Conservation (phyloP, 35 echinoderm and acorn worm genomes). For the Strongylocentrotus purpuratus region DNA sequence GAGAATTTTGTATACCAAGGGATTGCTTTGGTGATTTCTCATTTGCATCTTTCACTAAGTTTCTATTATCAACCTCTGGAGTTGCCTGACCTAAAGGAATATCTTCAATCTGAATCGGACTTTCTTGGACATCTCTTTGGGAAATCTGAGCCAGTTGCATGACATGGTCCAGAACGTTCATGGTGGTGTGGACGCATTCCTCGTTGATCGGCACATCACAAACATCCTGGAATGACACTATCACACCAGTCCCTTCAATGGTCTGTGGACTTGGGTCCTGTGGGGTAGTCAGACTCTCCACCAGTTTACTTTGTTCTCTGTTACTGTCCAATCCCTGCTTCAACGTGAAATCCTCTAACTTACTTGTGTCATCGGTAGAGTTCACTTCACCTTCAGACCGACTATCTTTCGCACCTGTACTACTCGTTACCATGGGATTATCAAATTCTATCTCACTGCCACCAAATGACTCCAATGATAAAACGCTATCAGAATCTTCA, state of each 20-base stretch:
- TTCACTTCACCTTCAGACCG: not conserved
- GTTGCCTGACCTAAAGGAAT: not conserved
- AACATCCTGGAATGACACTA: not conserved
- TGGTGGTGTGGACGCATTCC: slow-evolving; percentile 20
- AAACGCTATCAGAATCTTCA: not conserved
- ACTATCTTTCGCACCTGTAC: not conserved
- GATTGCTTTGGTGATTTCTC: not conserved
- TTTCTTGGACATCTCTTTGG: not conserved
- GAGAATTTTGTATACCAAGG: not conserved
- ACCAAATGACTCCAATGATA: not conserved
- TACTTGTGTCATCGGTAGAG: not conserved
- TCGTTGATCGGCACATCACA: not conserved
- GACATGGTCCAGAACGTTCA: slow-evolving; percentile 40
- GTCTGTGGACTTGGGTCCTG: not conserved
- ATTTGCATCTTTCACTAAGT: not conserved
- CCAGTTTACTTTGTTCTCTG: not conserved
- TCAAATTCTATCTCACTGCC: not conserved
- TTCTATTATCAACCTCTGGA: not conserved
- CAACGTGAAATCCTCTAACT: not conserved
- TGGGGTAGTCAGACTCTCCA: not conserved
- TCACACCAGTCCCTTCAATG: not conserved
- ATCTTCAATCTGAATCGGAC: not conserved
- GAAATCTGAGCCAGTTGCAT: slow-evolving; percentile 45
- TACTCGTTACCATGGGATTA: not conserved
- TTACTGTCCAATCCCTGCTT: not conserved